phyloP scores from a whole-genome alignment of 2,888 invertebrate species.

The Phrixothrix hirtus region DNA sequence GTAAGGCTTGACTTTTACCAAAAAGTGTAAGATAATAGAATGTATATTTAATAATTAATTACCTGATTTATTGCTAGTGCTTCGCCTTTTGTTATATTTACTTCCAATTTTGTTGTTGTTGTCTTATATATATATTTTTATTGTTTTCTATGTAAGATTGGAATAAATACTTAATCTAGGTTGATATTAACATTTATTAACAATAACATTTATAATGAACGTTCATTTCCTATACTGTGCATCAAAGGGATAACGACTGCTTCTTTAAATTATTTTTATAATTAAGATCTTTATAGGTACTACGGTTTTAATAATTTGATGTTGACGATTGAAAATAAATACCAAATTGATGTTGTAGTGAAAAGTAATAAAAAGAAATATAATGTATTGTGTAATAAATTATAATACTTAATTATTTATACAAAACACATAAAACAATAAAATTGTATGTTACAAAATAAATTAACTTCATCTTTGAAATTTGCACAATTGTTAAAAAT shows the following conservation, averaged over 20 bases:
- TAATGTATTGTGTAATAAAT: background rate
- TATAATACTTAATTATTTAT: too few species aligned
- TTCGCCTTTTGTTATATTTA: slow-evolving; percentile 5
- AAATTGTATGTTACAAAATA: too few species aligned
- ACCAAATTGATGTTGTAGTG: slow-evolving; percentile 23
- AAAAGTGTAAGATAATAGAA: slow-evolving; percentile 3
- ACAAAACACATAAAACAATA: too few species aligned
- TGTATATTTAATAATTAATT: slow-evolving; percentile 6
- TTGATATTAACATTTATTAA: too few species aligned
- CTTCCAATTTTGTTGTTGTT: slow-evolving; percentile 7
- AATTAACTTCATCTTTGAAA: too few species aligned
- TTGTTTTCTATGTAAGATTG: slow-evolving; percentile 4
- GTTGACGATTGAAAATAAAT: slow-evolving; percentile 20
- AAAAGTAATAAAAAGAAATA: slow-evolving; percentile 14
- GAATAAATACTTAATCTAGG: slow-evolving; percentile 2
- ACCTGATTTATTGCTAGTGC: background rate
- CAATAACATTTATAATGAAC: too few species aligned
- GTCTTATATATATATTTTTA: slow-evolving; percentile 3
- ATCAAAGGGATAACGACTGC: background rate
- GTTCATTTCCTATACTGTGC: background rate
- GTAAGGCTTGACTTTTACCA: background rate
- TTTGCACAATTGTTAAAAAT: too few species aligned
- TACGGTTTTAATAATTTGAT: slow-evolving; percentile 15
- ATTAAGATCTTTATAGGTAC: slow-evolving; percentile 14
- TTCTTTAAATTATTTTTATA: slow-evolving; percentile 13